A percentile compares a stretch with the other conserved stretches of the same genome.
Conservation (phyloP, 2,113 vertebrate genomes). For the Zosterops lateralis region DNA sequence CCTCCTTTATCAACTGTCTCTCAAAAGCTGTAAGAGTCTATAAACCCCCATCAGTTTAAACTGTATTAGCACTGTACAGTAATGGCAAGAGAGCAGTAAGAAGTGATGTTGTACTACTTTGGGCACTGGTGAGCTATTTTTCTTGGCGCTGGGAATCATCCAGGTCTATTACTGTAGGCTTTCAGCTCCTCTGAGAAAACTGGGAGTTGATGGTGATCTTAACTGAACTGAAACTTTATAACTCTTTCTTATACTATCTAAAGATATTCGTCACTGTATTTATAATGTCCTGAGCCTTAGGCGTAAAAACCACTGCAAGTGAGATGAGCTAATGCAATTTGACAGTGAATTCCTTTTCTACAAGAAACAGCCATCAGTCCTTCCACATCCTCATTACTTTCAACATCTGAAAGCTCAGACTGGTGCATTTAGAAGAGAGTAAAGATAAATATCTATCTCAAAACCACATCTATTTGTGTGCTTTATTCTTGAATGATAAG, state of each 20-base stretch:
- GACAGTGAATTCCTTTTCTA: constrained; percentile 27
- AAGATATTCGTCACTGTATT: constrained; percentile 45
- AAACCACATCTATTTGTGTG: not conserved
- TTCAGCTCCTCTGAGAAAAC: constrained; percentile 40
- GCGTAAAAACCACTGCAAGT: constrained; percentile 22
- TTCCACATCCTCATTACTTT: not conserved
- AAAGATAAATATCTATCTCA: not conserved
- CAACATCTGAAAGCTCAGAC: constrained; percentile 5
- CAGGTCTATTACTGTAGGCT: not conserved
- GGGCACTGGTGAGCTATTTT: constrained; percentile 29
- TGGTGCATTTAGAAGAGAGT: constrained; percentile 9
- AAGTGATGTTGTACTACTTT: constrained; percentile 11
- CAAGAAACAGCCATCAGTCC: not conserved
- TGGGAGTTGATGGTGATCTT: constrained; percentile 37
- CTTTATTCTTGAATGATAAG: not conserved
- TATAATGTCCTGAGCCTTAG: constrained; percentile 7
- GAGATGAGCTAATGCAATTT: constrained; percentile 54
- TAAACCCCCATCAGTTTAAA: constrained; percentile 15
- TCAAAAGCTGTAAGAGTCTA: not conserved
- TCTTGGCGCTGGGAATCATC: constrained; percentile 9
- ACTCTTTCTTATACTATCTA: constrained; percentile 45
- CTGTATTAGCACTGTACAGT: not conserved
- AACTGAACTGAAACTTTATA: constrained; percentile 56
- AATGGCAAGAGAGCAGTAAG: constrained; percentile 24
- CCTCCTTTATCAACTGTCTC: not conserved